A percentile compares a stretch with the other conserved stretches of the same genome.
Evolutionary conservation across 30 jellyfish, hydroid and myxozoan genomes (phyloP).

Genomic region (Turritopsis rubra): DNA sequence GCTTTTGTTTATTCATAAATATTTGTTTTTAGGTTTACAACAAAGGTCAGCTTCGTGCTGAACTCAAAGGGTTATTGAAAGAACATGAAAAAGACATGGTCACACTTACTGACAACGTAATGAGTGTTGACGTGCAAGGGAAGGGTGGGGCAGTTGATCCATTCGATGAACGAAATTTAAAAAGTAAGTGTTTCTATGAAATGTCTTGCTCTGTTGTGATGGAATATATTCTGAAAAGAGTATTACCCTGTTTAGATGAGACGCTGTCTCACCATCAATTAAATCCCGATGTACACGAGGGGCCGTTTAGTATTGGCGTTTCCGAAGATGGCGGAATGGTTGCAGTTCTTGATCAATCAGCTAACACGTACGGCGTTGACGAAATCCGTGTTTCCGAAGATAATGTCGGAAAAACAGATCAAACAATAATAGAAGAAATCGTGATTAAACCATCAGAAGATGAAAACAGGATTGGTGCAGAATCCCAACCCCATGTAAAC

Average conservation of each 20-base stretch:
- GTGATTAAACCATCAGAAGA: background rate
- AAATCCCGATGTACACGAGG: too few relatives aligned
- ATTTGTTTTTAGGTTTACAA: conserved; percentile 31
- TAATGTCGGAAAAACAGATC: background rate
- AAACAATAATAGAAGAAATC: background rate
- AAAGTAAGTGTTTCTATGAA: background rate
- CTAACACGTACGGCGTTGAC: background rate
- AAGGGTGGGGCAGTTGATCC: background rate
- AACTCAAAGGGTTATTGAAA: conserved; percentile 49
- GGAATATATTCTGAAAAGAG: too few relatives aligned
- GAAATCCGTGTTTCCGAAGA: background rate
- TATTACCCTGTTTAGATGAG: background rate
- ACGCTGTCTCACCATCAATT: too few relatives aligned
- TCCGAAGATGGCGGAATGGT: background rate
- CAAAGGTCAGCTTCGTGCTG: conserved; percentile 54
- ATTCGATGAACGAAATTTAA: background rate
- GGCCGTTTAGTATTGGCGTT: background rate
- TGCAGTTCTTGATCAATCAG: background rate
- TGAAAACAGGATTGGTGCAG: background rate
- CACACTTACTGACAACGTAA: conserved; percentile 26
- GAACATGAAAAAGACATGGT: conserved; percentile 28
- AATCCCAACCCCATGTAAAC: background rate
- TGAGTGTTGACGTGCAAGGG: background rate
- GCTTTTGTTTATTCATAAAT: background rate
- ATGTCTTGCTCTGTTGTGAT: too few relatives aligned